Conservation (phyloP, 2,797 vertebrate genomes). For the Gymnoscopelus microlampas region DNA sequence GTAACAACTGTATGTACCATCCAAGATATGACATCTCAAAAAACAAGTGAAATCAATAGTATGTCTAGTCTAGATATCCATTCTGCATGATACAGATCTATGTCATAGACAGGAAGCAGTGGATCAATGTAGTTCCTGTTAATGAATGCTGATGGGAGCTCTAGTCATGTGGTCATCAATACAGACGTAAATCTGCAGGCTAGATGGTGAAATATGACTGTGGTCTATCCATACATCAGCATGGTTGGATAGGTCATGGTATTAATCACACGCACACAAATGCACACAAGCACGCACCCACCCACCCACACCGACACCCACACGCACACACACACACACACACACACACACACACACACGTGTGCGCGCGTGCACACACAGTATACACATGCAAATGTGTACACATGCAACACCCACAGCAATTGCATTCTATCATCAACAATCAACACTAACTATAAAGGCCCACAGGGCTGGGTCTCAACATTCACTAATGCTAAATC, state of each 20-base stretch:
- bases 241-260: conserved; percentile 17
- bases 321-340: conserved; percentile 14
- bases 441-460: no score
- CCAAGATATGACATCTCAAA: not conserved
- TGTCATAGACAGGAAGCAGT: conserved; percentile 22
- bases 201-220: conserved; percentile 50
- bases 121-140: conserved; percentile 52
- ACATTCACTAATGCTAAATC: no score
- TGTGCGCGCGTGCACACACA: not conserved
- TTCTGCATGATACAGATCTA: conserved; percentile 30
- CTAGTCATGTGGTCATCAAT: conserved; percentile 61
- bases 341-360: conserved; percentile 9
- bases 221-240: conserved; percentile 40
- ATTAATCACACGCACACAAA: conserved; percentile 36
- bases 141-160: conserved; percentile 48
- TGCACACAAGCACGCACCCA: conserved; percentile 2
- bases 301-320: conserved; percentile 14
- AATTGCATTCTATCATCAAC: no score
- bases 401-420: no score
- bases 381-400: not conserved
- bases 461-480: no score
- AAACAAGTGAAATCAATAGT: not conserved
- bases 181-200: conserved; percentile 34
- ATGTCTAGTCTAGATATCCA: conserved; percentile 13
- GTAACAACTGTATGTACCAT: no score